Evolutionary conservation across 1,140 invertebrate genomes (phyloP).

Genomic region (Rhopalosiphum maidis): DNA sequence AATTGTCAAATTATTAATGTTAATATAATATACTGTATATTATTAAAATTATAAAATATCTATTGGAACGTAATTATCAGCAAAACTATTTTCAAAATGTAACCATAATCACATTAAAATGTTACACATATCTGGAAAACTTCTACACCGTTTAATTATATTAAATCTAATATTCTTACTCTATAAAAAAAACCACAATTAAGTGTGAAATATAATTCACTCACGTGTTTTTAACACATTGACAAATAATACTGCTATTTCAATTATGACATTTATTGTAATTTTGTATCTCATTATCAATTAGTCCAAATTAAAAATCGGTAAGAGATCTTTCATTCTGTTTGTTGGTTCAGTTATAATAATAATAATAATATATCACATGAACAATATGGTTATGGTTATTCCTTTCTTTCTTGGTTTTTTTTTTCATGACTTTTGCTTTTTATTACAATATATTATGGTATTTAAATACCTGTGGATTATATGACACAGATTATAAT

Average conservation of each 20-base stretch:
- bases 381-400: neutral
- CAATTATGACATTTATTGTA: too few relatives aligned
- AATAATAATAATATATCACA: neutral
- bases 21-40: neutral
- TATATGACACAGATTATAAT: neutral
- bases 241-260: too few relatives aligned
- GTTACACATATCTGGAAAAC: neutral
- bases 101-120: neutral
- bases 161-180: neutral
- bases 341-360: too few relatives aligned
- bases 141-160: neutral
- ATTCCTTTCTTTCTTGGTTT: neutral
- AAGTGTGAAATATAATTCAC: neutral
- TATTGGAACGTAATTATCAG: neutral
- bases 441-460: neutral
- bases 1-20: neutral
- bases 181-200: neutral
- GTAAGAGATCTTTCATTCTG: too few relatives aligned
- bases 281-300: too few relatives aligned
- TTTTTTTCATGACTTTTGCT: neutral
- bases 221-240: neutral
- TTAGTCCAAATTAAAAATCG: too few relatives aligned
- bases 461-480: neutral
- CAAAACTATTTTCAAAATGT: neutral
- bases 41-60: neutral